phyloP scores from a whole-genome alignment of 2,113 vertebrate species.

The Ellobius talpinus region DNA sequence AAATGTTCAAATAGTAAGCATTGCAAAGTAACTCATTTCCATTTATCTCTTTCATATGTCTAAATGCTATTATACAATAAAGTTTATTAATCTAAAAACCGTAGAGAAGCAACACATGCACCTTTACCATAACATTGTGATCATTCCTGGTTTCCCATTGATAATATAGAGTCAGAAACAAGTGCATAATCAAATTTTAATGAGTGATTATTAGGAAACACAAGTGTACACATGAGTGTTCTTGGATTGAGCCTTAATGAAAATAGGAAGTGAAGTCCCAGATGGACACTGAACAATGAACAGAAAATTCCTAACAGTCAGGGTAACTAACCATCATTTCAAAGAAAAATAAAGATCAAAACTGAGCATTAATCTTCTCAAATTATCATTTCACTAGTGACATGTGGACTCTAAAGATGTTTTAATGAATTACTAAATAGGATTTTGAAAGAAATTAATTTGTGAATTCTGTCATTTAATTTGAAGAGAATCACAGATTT shows the following conservation, averaged over 20 bases:
- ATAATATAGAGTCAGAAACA: slow-evolving; percentile 31
- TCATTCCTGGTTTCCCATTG: slow-evolving; percentile 27
- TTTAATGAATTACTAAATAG: slow-evolving; percentile 7
- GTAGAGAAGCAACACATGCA: slow-evolving; percentile 56
- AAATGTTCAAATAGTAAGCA: not conserved
- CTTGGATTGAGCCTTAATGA: slow-evolving; percentile 51
- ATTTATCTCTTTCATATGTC: not conserved
- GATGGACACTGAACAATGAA: not conserved
- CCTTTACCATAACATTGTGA: slow-evolving; percentile 29
- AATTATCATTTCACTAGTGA: slow-evolving; percentile 45
- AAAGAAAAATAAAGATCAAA: slow-evolving; percentile 53
- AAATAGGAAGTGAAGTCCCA: slow-evolving; percentile 62
- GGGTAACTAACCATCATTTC: not conserved
- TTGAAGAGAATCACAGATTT: slow-evolving; percentile 7
- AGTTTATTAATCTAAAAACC: slow-evolving; percentile 6
- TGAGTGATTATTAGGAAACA: slow-evolving; percentile 49
- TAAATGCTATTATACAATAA: slow-evolving; percentile 37
- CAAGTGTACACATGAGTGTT: slow-evolving; percentile 9
- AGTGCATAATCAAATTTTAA: slow-evolving; percentile 64
- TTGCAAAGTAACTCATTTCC: slow-evolving; percentile 27
- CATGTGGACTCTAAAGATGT: not conserved
- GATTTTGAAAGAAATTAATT: slow-evolving; percentile 1
- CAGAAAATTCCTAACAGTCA: slow-evolving; percentile 35
- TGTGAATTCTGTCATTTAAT: slow-evolving; percentile 20
- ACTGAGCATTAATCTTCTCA: slow-evolving; percentile 50